These are phyloP conservation scores for Agapornis roseicollis DNA, from an alignment of 2,113 vertebrate genomes.

Conservation along the genomic window DNA sequence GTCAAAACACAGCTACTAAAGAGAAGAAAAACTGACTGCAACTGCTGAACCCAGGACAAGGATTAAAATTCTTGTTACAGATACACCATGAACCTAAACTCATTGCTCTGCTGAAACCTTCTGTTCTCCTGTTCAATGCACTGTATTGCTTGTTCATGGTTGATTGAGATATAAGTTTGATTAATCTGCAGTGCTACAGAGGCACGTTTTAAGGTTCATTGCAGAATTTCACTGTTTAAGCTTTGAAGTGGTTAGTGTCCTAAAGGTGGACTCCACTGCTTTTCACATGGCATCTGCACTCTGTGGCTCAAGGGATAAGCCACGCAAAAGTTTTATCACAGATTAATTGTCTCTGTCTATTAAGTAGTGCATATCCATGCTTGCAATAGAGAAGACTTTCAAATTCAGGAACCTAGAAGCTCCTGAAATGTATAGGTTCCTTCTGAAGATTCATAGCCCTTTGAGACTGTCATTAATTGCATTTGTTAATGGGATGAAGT, in stretches of 20 bases:
- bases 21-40: no score
- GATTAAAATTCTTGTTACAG: slow-evolving; percentile 26
- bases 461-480: neutral
- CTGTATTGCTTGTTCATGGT: neutral
- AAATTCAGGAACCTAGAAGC: neutral
- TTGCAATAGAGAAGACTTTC: neutral
- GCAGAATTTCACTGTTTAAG: slow-evolving; percentile 30
- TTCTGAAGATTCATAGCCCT: neutral
- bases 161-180: neutral
- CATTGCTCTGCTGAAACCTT: neutral
- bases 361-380: neutral
- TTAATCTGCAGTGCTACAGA: slow-evolving; percentile 23
- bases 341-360: neutral
- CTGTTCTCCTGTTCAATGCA: neutral
- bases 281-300: neutral
- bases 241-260: neutral
- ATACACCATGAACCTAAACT: neutral
- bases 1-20: no score
- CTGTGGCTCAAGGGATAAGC: neutral
- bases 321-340: neutral
- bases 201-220: slow-evolving; percentile 41
- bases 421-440: neutral
- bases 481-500: neutral
- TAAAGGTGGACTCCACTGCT: neutral
- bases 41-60: no score